These are phyloP conservation scores for Linurgus olivaceus DNA, from an alignment of 2,797 vertebrate species.

Conservation along the genomic window DNA sequence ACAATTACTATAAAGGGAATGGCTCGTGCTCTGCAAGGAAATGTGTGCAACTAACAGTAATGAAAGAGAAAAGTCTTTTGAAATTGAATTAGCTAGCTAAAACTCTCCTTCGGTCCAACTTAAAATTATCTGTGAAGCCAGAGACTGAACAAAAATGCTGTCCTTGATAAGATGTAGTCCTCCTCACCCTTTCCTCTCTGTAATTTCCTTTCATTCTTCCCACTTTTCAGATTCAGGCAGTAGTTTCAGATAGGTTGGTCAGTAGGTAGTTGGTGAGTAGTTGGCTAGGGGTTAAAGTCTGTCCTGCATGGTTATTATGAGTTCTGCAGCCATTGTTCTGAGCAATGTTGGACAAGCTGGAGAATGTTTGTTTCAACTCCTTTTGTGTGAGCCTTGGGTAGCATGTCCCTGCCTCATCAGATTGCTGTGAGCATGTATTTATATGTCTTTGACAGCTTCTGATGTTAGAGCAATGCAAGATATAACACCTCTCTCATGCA, in stretches of 20 bases:
- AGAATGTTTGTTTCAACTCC: background rate
- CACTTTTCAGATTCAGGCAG: background rate
- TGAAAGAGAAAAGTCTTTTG: background rate
- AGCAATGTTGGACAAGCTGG: background rate
- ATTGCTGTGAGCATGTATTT: background rate
- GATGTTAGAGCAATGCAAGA: background rate
- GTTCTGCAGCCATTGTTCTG: background rate
- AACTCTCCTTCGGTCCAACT: background rate
- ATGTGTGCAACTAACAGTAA: background rate
- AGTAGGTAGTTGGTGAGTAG: background rate
- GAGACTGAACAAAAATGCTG: background rate
- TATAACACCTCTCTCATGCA: background rate
- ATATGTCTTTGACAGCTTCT: background rate
- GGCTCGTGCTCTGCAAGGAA: background rate
- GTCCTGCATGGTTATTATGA: background rate
- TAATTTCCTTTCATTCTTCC: constrained; percentile 56
- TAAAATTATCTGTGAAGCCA: background rate
- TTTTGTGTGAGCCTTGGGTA: background rate
- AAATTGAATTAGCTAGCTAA: background rate
- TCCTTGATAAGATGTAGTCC: background rate
- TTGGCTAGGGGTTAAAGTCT: background rate
- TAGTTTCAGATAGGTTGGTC: background rate
- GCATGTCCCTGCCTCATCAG: background rate
- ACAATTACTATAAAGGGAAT: background rate
- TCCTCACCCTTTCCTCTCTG: background rate